Base-by-base conservation (phyloP, 2,888 invertebrate genomes). In the Halocaridina rubra region DNA sequence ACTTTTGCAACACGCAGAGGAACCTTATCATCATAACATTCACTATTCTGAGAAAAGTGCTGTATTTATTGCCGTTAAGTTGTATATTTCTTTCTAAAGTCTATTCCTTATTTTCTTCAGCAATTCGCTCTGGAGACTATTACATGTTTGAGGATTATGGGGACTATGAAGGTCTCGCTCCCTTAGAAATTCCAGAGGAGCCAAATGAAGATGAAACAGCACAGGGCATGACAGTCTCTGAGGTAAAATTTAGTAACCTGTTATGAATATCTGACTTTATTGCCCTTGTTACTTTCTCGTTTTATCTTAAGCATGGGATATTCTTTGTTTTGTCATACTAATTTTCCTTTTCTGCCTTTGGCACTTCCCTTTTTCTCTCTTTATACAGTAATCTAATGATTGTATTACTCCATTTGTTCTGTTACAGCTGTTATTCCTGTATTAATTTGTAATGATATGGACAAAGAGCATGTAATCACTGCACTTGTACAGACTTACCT, bases 71-170 rank as follows among this genome's bases (percentile, higher is more conserved):
- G n/a, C n/a, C n/a, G n/a, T n/a, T n/a, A n/a, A n/a, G n/a, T n/a
- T n/a, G n/a, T n/a, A n/a, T n/a, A 3, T 13, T 29, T 3, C 3
- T 1, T 64, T 3, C 1, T 64, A 22, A 64, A 22, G 13, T 3
- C 1, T 22, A 5, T 16, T 29, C 4, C 16, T 64, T 88, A 90
- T 27, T 85, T 71, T 76, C 86, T 91, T 91, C 92, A 99, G 99
- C 99, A 77, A 95, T 99, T 85, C 95, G 98, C 77, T 98, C 98
- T 86, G 99, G 99, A 22, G 99, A 99, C 92, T 99, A 99, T 92
- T 99, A 98, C 92, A 98, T 99, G 97, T 99, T 99, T 92, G 98
- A 98, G 90, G 98, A 98, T 89, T 93, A 96, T 90, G 95, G 95
- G 89, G 95, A 96, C 89, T 95, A 95, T 90, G 95, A 96, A 89